These are phyloP conservation scores for Probosciger aterrimus DNA, from an alignment of 2,113 vertebrate genomes.

Conservation along the genomic window DNA sequence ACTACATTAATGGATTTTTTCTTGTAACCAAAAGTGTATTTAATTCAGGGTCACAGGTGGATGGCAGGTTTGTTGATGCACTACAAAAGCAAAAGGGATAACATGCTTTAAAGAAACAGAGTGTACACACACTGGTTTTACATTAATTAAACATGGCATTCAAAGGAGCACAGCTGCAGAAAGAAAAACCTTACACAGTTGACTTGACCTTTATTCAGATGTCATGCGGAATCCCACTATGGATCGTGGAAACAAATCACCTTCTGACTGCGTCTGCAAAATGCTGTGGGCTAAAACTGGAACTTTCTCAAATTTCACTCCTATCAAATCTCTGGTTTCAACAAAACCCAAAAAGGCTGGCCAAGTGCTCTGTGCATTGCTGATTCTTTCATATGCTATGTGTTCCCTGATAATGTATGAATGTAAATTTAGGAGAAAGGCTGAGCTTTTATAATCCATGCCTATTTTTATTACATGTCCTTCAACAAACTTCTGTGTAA, in stretches of 20 bases:
- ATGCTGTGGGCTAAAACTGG: neutral
- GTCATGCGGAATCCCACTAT: slow-evolving; percentile 20
- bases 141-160: slow-evolving; percentile 36
- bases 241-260: neutral
- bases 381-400: neutral
- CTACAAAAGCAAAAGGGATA: neutral
- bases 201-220: slow-evolving; percentile 45
- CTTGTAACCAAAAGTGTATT: neutral
- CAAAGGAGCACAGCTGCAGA: neutral
- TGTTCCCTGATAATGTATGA: neutral
- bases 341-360: neutral
- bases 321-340: neutral
- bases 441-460: neutral
- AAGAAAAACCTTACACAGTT: neutral
- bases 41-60: neutral
- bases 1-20: neutral
- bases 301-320: neutral
- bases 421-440: neutral
- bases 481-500: neutral
- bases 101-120: neutral
- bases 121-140: neutral
- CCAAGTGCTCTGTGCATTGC: neutral
- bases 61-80: neutral
- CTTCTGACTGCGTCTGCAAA: slow-evolving; percentile 27
- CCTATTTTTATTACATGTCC: neutral